phyloP scores from a whole-genome alignment of 2,113 vertebrate species.

The Sakesphorus luctuosus region DNA sequence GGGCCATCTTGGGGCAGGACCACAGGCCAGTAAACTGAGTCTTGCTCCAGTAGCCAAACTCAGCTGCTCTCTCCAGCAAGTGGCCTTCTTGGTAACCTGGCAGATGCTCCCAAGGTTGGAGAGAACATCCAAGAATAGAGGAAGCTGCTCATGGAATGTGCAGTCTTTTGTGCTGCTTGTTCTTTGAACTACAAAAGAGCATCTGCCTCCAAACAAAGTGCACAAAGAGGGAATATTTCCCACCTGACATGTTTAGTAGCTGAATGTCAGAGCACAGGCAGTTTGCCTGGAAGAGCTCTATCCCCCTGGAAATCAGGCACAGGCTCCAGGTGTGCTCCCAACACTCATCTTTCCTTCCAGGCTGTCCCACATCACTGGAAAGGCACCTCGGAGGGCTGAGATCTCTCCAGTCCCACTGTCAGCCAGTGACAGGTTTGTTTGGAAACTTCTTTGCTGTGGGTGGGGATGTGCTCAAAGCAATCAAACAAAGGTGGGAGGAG shows the following conservation, averaged over 20 bases:
- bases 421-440: neutral
- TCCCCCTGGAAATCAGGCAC: neutral
- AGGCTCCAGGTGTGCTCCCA: neutral
- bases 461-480: neutral
- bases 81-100: neutral
- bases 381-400: neutral
- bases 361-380: neutral
- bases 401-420: neutral
- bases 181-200: neutral
- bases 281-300: neutral
- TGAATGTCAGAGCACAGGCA: neutral
- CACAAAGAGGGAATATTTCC: neutral
- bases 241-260: fast-evolving
- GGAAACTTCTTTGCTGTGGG: neutral
- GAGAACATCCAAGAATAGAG: neutral
- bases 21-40: fast-evolving
- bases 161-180: neutral
- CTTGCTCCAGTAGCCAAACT: neutral
- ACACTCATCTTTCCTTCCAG: neutral
- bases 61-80: neutral
- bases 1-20: neutral
- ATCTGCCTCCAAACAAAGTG: neutral
- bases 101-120: neutral
- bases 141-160: fast-evolving
- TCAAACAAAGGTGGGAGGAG: neutral